A percentile compares a stretch with the other conserved stretches of the same genome.
Conservation (phyloP, 2,797 vertebrate genomes). For the Taenioides sp. region DNA sequence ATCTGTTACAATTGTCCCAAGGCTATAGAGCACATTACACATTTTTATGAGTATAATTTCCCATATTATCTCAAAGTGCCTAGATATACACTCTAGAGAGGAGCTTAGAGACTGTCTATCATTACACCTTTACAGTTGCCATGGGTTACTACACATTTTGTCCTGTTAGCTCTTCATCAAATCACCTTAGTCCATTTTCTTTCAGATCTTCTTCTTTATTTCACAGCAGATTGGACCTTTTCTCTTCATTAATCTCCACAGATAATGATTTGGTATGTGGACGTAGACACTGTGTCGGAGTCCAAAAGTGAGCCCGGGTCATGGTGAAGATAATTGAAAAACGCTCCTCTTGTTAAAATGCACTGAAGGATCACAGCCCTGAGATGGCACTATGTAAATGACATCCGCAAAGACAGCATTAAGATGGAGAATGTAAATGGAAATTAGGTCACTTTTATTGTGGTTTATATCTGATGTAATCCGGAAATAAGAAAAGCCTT, state of each 20-base stretch:
- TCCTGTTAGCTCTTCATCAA: not conserved
- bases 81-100: not conserved
- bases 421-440: not conserved
- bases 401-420: constrained; percentile 15
- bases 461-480: not conserved
- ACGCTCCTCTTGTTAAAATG: constrained; percentile 38
- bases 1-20: not conserved
- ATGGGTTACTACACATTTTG: not conserved
- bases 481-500: not conserved
- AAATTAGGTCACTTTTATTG: not conserved
- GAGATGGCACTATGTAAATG: constrained; percentile 28
- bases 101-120: not conserved
- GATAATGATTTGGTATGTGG: constrained; percentile 11
- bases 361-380: constrained; percentile 13
- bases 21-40: not conserved
- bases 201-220: constrained; percentile 1
- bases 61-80: not conserved
- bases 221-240: constrained; percentile 11
- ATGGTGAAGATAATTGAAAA: constrained; percentile 46
- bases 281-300: constrained; percentile 7
- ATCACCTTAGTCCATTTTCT: not conserved
- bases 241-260: constrained; percentile 14
- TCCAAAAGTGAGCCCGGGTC: constrained; percentile 12
- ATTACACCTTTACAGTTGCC: not conserved
- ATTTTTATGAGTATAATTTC: constrained; percentile 1